phyloP scores from a whole-genome alignment of 2,113 vertebrate genomes.

The Malurus elegans region DNA sequence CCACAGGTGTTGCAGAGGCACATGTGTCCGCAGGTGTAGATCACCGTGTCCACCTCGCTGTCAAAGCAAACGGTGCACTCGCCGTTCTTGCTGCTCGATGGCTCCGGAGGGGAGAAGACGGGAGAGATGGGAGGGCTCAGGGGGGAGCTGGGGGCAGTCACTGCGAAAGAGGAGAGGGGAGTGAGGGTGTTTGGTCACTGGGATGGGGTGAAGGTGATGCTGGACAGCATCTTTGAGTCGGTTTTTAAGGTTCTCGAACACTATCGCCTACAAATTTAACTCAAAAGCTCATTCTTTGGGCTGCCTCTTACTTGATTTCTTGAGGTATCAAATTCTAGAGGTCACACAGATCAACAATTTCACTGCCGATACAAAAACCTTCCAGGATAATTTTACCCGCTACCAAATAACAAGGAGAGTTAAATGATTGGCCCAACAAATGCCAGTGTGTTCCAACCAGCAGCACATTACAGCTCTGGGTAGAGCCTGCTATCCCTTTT shows the following conservation, averaged over 20 bases:
- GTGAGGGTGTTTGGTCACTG: not conserved
- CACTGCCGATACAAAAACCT: too few species aligned
- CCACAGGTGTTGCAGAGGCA: constrained; percentile 96
- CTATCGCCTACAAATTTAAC: too few species aligned
- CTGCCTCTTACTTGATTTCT: too few species aligned
- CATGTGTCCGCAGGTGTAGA: constrained; percentile 99
- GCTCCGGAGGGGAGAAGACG: constrained; percentile 77
- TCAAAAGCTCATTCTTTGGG: too few species aligned
- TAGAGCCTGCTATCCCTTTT: not conserved
- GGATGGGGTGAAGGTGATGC: not conserved
- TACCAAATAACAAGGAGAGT: too few species aligned
- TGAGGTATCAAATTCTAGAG: too few species aligned
- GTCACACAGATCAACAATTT: too few species aligned
- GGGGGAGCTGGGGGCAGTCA: constrained; percentile 96
- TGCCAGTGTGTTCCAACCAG: fast-evolving
- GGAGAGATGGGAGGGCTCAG: constrained; percentile 91
- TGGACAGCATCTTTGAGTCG: not conserved
- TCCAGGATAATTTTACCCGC: too few species aligned
- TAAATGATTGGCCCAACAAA: not conserved
- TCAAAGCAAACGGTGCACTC: constrained; percentile 98
- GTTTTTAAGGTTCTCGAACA: not conserved
- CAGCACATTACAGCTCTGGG: not conserved
- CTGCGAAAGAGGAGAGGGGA: constrained; percentile 58
- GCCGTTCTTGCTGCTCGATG: constrained; percentile 81
- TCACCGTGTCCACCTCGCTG: constrained; percentile 95